Conservation (phyloP, 2,888 invertebrate species). For the Eupithecia vulgata region DNA sequence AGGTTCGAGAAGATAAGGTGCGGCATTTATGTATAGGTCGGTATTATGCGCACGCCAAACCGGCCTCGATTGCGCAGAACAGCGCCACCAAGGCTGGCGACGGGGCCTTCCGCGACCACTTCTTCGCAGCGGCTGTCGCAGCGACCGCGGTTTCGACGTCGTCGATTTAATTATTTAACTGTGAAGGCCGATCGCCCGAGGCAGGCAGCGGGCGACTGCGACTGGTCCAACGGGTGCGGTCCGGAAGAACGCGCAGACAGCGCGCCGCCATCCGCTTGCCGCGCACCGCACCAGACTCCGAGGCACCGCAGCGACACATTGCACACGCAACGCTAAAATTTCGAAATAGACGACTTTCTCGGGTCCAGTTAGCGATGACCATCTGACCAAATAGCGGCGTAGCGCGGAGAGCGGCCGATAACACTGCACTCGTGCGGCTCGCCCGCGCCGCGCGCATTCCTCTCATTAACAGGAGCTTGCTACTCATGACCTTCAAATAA, state of each 20-base stretch:
- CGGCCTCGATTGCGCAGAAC: slow-evolving; percentile 81
- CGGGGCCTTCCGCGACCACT: slow-evolving; percentile 79
- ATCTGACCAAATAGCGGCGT: slow-evolving; percentile 64
- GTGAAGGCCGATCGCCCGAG: slow-evolving; percentile 83
- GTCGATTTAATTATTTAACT: slow-evolving; percentile 80
- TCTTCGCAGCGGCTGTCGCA: slow-evolving; percentile 61
- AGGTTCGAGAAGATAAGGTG: slow-evolving; percentile 71
- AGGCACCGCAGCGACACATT: slow-evolving; percentile 79
- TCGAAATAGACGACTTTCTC: slow-evolving; percentile 81
- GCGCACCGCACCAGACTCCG: slow-evolving; percentile 74
- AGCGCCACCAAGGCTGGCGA: slow-evolving; percentile 81
- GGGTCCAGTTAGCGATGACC: slow-evolving; percentile 71
- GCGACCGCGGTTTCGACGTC: slow-evolving; percentile 58
- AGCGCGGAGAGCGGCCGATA: slow-evolving; percentile 56
- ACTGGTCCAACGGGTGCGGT: slow-evolving; percentile 82
- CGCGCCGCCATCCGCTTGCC: slow-evolving; percentile 79
- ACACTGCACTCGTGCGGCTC: slow-evolving; percentile 47
- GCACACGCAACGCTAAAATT: slow-evolving; percentile 78
- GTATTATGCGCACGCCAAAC: slow-evolving; percentile 75
- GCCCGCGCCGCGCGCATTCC: slow-evolving; percentile 33
- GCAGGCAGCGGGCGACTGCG: slow-evolving; percentile 79
- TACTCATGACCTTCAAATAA: background rate
- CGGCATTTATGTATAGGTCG: slow-evolving; percentile 53
- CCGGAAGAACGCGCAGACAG: slow-evolving; percentile 81
- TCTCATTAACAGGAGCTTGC: slow-evolving; percentile 18